These are phyloP conservation scores for Neoitamus cyanurus DNA, from an alignment of 2,888 invertebrate species.

Conservation along the genomic window DNA sequence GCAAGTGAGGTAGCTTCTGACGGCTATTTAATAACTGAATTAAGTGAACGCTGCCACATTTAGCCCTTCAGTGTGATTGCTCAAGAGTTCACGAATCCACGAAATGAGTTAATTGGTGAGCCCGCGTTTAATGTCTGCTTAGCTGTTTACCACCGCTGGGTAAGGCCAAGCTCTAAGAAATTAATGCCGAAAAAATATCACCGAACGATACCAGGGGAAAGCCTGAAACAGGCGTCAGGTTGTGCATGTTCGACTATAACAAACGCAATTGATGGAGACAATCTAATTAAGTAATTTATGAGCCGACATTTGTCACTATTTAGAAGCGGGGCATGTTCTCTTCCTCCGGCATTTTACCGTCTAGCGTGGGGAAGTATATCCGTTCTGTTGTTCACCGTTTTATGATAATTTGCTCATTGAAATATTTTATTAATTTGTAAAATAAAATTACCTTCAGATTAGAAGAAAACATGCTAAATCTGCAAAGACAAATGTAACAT, in stretches of 20 bases:
- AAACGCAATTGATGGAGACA: constrained; percentile 51
- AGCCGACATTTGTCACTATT: constrained; percentile 51
- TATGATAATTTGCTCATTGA: no score
- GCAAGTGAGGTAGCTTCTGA: neutral
- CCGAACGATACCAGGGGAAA: neutral
- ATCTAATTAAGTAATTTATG: constrained; percentile 53
- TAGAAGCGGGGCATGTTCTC: constrained; percentile 3
- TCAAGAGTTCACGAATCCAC: constrained; percentile 1
- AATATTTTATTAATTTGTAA: no score
- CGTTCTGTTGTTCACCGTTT: no score
- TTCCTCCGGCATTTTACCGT: neutral
- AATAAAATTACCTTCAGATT: no score
- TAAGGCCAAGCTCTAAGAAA: neutral
- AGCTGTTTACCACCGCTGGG: neutral
- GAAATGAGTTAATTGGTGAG: constrained; percentile 36
- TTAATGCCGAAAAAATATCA: constrained; percentile 27
- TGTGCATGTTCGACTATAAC: constrained; percentile 17
- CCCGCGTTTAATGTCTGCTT: constrained; percentile 34
- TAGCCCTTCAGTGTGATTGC: constrained; percentile 15
- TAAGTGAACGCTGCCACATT: constrained; percentile 22
- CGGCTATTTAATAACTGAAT: constrained; percentile 48
- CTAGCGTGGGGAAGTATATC: no score
- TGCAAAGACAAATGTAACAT: no score
- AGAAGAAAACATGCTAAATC: no score
- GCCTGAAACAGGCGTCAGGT: neutral